Base-by-base conservation (phyloP, 2,888 invertebrate species). In the Parnassius smintheus region DNA sequence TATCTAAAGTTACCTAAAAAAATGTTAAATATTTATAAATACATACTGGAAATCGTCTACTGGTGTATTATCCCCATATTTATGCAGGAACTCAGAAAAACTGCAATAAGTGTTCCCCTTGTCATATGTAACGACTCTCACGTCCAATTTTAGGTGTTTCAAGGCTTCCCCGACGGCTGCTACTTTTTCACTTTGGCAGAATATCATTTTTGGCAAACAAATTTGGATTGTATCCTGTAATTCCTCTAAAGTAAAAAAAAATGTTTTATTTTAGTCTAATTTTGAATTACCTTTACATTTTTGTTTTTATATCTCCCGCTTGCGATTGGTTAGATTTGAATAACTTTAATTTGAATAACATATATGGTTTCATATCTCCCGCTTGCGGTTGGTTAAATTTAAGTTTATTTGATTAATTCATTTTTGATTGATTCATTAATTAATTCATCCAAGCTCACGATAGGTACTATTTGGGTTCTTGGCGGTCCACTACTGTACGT, bases 111-210 rank as follows among this genome's bases (percentile, higher is more conserved):
- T 12, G 1, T 56, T 25, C 9, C 51, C 62, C 59, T 64, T 55
- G 25, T 69, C 51, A 22, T 67, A 67, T 2, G 78, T 82, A 0
- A 85, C 75, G 2, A 86, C 80, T 18, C 70, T 69, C 1, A 80
- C 70, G 2, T 79, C 66, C 18, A 75, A 46, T 4, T 75, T 75
- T 8, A 79, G 53, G 2, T 78, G 73, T 48, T 78, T 80, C 0
- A 83, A 57, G 0, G 75, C 73, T 10, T 75, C 65, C 61, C 80
- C 78, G 0, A 81, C 69, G 1, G 68, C 65, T 18, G n/a, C n/a
- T 11, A 49, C 64, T 53, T 59, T 68, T 25, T 68, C 65, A 51
- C 35, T 56, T 60, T 67, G 65, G 22, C 70, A 70, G 51, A 71
- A 68, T 22, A 71, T 61, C 1, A 70, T 55, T 54, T 69, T 71